Conservation (phyloP, 2,888 invertebrate genomes). For the Mamestra brassicae region DNA sequence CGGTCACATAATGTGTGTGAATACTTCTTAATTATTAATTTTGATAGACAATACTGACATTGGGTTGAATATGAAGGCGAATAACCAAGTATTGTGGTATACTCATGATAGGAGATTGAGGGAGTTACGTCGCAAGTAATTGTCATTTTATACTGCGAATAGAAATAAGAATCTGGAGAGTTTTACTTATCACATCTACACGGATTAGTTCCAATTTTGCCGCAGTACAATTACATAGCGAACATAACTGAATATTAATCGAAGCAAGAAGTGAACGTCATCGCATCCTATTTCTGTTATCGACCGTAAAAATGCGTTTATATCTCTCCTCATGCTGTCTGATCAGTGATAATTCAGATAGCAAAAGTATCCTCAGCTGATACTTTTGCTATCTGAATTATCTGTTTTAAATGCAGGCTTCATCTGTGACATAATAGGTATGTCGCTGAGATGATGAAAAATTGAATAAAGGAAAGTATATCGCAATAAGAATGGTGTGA, state of each 20-base stretch:
- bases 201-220: conserved; percentile 13
- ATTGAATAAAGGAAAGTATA: neutral
- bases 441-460: neutral
- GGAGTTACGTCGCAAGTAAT: neutral
- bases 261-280: conserved; percentile 1
- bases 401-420: neutral
- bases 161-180: neutral
- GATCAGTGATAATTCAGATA: neutral
- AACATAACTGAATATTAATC: conserved; percentile 2
- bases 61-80: neutral
- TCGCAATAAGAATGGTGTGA: neutral
- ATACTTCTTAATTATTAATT: conserved; percentile 16
- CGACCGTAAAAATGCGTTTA: neutral
- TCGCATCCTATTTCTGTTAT: neutral
- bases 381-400: too few relatives aligned
- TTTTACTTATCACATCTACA: conserved; percentile 1
- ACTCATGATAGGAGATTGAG: neutral
- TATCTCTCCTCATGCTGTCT: neutral
- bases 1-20: neutral
- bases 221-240: conserved; percentile 7
- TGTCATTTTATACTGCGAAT: neutral
- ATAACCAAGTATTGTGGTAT: neutral
- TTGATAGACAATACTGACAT: neutral
- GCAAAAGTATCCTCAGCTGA: neutral
- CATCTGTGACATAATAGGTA: neutral